Evolutionary conservation across 2,888 invertebrate species (phyloP), one percentile per base, ranked within the genome.

Genomic region (Tinea semifulvella): DNA sequence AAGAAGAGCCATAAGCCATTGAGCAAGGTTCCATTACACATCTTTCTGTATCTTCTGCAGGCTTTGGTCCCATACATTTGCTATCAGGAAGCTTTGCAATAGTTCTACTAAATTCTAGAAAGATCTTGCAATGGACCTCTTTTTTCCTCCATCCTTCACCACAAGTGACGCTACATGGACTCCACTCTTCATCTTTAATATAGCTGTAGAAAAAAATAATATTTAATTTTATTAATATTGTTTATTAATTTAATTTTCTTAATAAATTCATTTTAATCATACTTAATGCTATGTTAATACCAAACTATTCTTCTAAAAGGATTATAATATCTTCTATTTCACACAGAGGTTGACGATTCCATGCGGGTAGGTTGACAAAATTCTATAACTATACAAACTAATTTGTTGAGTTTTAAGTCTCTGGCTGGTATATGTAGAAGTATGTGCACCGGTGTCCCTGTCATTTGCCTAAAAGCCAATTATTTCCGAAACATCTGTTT

Each of bases 61-160:
- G 96, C 60, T 93, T 94, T 0, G 87, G 88, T 0, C 94, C 95
- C 55, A 89, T 86, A 63, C 97, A 97, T 60, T 95, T 89, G 44
- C 86, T 86, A 61, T 96, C 95, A 1, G 95, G 94, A 7, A 96
- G 80, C 53, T 90, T 92, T 3, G 93, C 94, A 44, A 94, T 89
- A 0, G 94, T 94, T 53, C 90, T 85, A 46, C 95, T 93, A 69
- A 95, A 96, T 68, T 95, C 94, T 49, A 97, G 80, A 72, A 92
- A 96, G 57, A 97, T 96, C 81, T 94, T 94, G 79, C 98, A 98
- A 55, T 91, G 88, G n/a, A 96, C 96, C 55, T 89, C 87, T 22
- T 96, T 87, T 51, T 88, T 88, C n/a, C 91, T 84, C 54, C 90
- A 83, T 0, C 97, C 98, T 64, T 92, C 91, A 1, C 97, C 97